Evolutionary conservation across 2,888 invertebrate genomes (phyloP).

Genomic region (Drosophila quinaria): DNA sequence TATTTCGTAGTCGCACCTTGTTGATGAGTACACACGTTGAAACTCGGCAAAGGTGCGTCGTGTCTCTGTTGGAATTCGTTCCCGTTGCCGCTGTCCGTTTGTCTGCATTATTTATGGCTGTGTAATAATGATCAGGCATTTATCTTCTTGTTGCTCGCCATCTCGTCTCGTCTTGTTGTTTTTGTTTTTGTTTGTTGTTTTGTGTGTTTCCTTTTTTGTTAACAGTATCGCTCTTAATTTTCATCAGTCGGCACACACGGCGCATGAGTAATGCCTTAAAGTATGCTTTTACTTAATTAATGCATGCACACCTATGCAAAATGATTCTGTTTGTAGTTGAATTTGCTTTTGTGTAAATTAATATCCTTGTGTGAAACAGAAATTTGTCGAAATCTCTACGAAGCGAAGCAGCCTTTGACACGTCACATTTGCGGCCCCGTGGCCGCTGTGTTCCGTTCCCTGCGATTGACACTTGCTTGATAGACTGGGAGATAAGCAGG

Average conservation of each 20-base stretch:
- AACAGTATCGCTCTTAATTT: conserved; percentile 45
- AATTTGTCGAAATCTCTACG: conserved; percentile 14
- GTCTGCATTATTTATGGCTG: conserved; percentile 73
- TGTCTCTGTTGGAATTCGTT: conserved; percentile 47
- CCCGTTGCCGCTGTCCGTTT: conserved; percentile 49
- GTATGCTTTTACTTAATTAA: conserved; percentile 71
- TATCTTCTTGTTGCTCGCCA: conserved; percentile 61
- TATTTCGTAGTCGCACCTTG: conserved; percentile 25
- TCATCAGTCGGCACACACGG: conserved; percentile 37
- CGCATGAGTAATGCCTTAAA: conserved; percentile 68
- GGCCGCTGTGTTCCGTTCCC: not conserved
- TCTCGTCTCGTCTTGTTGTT: conserved; percentile 13
- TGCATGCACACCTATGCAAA: conserved; percentile 12
- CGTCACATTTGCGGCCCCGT: conserved; percentile 9
- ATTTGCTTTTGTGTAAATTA: conserved; percentile 46
- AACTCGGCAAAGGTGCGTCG: conserved; percentile 59
- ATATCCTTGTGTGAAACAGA: conserved; percentile 51
- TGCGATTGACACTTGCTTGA: conserved; percentile 28
- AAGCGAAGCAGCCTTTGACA: conserved; percentile 18
- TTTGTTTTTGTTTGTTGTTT: conserved; percentile 5
- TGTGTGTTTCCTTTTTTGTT: conserved; percentile 21
- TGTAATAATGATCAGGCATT: conserved; percentile 79
- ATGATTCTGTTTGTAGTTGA: conserved; percentile 9
- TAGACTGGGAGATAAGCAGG: conserved; percentile 9
- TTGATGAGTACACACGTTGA: conserved; percentile 31